Evolutionary conservation across 2,113 vertebrate genomes (phyloP), one percentile per base, ranked within the genome.

Genomic region (Crypturellus undulatus): DNA sequence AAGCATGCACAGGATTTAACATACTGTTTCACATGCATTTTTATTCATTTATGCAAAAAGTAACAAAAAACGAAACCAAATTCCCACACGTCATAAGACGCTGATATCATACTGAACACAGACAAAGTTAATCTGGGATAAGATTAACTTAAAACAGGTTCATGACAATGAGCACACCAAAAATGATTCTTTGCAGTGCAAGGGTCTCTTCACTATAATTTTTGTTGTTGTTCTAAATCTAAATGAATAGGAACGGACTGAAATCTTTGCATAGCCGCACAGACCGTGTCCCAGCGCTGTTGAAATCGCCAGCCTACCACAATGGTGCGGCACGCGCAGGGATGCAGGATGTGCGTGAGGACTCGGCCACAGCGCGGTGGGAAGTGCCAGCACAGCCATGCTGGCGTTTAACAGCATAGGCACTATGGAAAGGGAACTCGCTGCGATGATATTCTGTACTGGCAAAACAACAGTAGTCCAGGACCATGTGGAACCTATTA

Each of bases 131-230:
- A 79, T 52, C 89, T 49, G 69, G 65, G 2, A 72, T 18, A 3
- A 19, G 52, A 62, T 62, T 84, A 75, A 78, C 84, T 43, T 49
- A 69, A 76, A 84, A 47, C 10, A 83, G 18, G 25, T 69, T 79
- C 60, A 30, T 77, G 59, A 58, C 11, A 32, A 43, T 45, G 63
- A 79, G 5, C 13, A 58, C 0, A 1, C 16, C 28, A 30, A 81
- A 91, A 90, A 90, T 43, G 11, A 51, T 30, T 34, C 80, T 52
- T 30, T 76, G n/a, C 9, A 58, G 19, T 4, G 10, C 1, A 8
- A 45, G 34, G 24, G 14, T 20, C 17, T 70, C 30, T 21, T 84
- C 43, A 64, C 45, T 47, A 54, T 2, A 12, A 14, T 25, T 82
- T 68, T 54, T 28, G 24, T 52, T 28, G 12, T 24, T 25, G 25